Percentiles rank a stretch among this genome's conserved stretches.
Evolutionary conservation across 2,888 invertebrate species (phyloP).

Genomic region (Diadromus collaris): DNA sequence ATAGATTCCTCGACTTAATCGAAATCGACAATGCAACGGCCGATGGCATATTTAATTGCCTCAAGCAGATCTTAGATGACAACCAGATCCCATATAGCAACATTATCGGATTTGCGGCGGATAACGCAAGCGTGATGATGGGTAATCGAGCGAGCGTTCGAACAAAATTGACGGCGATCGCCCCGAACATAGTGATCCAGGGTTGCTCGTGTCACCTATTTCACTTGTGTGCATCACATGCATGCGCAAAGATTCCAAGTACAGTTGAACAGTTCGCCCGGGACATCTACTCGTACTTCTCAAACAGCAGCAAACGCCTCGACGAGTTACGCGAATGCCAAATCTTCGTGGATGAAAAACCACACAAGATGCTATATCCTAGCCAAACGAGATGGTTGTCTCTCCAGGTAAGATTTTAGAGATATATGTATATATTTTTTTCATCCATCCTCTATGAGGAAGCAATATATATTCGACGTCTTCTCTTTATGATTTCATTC

Average conservation of each 20-base stretch:
- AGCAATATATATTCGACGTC: too few species aligned
- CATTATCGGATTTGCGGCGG: constrained; percentile 48
- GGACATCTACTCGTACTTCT: constrained; percentile 56
- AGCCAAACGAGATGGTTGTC: constrained; percentile 23
- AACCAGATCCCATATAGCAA: constrained; percentile 52
- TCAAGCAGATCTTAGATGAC: constrained; percentile 39
- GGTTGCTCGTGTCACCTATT: constrained; percentile 50
- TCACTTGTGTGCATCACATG: constrained; percentile 57
- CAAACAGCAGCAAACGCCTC: constrained; percentile 51
- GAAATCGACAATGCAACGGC: constrained; percentile 31
- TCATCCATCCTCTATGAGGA: too few species aligned
- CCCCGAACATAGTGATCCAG: constrained; percentile 45
- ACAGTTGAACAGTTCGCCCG: constrained; percentile 56
- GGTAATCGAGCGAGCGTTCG: constrained; percentile 43
- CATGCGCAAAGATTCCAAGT: constrained; percentile 50
- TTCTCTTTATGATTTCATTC: too few species aligned
- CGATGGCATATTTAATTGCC: constrained; percentile 41
- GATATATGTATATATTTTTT: too few species aligned
- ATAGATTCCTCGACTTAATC: constrained; percentile 42
- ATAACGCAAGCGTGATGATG: constrained; percentile 52
- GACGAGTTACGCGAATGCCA: constrained; percentile 12
- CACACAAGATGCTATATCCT: constrained; percentile 3
- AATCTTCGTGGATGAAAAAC: constrained; percentile 4
- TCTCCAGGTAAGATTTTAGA: constrained; percentile 6
- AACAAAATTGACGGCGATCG: constrained; percentile 31